Conservation (phyloP, 2,888 invertebrate species). For the Steromphala cineraria region DNA sequence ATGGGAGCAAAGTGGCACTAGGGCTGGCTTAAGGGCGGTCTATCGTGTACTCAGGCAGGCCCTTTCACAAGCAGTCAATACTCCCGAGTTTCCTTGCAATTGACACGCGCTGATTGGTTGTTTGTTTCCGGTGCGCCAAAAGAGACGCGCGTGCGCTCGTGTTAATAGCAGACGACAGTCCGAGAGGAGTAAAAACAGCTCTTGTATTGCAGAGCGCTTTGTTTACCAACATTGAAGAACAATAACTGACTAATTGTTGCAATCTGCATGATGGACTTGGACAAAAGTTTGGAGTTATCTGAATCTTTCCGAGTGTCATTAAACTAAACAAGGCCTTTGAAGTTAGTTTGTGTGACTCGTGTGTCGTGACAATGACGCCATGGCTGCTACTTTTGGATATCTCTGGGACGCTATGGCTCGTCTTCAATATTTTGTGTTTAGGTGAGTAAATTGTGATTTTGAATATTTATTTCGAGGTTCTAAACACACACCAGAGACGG, state of each 20-base stretch:
- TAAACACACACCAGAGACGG: too few species aligned
- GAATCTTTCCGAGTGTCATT: too few species aligned
- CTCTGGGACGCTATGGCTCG: background rate
- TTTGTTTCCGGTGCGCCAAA: constrained; percentile 21
- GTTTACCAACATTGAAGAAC: too few species aligned
- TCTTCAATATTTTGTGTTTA: background rate
- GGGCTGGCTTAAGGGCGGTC: background rate
- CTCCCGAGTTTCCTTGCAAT: constrained; percentile 17
- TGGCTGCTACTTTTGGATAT: constrained; percentile 14
- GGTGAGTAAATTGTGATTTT: background rate
- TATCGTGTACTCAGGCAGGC: constrained; percentile 8
- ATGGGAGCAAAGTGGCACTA: background rate
- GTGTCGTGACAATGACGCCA: background rate
- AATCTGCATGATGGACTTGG: too few species aligned
- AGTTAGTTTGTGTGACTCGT: too few species aligned
- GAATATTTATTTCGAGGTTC: too few species aligned
- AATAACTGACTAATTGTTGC: too few species aligned
- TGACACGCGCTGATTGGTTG: constrained; percentile 24
- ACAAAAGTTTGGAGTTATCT: too few species aligned
- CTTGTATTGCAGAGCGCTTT: too few species aligned
- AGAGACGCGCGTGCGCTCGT: constrained; percentile 13
- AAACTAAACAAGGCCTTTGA: too few species aligned
- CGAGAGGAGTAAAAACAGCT: background rate
- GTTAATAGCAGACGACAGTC: constrained; percentile 11
- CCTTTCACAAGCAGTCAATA: constrained; percentile 18